Evolutionary conservation across 2,113 vertebrate species (phyloP).

Genomic region (Hemichromis elongatus): DNA sequence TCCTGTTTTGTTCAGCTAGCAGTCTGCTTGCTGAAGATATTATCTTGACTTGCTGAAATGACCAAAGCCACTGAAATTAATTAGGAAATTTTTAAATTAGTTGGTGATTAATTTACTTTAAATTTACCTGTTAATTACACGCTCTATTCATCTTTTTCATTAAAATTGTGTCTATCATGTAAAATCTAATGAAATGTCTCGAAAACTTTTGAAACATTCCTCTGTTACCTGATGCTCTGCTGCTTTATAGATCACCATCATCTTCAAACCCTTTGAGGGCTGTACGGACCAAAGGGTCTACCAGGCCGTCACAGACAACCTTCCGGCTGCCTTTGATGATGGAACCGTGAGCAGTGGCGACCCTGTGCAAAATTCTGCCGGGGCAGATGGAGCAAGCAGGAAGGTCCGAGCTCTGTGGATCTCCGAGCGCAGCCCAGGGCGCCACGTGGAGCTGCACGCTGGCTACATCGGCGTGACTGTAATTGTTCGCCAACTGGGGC

Average conservation of each 20-base stretch:
- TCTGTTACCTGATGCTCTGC: neutral
- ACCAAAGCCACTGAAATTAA: neutral
- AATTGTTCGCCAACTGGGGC: conserved; percentile 86
- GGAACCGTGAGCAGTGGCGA: conserved; percentile 82
- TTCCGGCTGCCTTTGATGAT: conserved; percentile 92
- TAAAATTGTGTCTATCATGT: neutral
- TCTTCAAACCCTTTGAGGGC: conserved; percentile 91
- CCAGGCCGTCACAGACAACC: conserved; percentile 90
- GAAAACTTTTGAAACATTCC: neutral
- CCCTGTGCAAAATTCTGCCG: conserved; percentile 51
- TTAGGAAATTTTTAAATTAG: neutral
- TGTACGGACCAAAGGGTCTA: conserved; percentile 97
- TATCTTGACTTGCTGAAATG: neutral
- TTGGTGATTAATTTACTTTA: neutral
- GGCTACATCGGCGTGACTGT: conserved; percentile 89
- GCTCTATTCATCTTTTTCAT: neutral
- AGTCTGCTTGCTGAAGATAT: neutral
- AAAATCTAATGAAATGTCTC: neutral
- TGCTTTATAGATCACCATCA: conserved; percentile 84
- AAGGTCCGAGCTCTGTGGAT: conserved; percentile 80
- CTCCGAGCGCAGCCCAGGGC: conserved; percentile 81
- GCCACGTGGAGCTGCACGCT: conserved; percentile 86
- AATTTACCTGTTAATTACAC: neutral
- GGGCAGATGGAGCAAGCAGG: conserved; percentile 72
- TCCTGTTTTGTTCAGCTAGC: neutral